Evolutionary conservation across 2,113 vertebrate species (phyloP).

Genomic region (Macquaria ambigua): DNA sequence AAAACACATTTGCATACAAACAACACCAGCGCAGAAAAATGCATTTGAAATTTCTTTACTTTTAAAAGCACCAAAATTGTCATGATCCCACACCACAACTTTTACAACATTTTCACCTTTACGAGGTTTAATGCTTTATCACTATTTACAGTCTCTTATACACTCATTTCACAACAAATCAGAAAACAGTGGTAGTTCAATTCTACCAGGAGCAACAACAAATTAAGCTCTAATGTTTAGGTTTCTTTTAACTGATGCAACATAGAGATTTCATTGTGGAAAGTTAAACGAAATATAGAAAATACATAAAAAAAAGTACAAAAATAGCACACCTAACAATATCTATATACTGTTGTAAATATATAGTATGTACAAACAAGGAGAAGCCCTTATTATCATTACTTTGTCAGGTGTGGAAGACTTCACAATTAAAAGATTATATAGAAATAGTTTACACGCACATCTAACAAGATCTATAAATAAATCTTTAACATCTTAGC

Average conservation of each 20-base stretch:
- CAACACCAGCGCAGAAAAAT: constrained; percentile 43
- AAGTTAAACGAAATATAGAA: constrained; percentile 71
- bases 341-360: constrained; percentile 76
- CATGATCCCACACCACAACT: constrained; percentile 63
- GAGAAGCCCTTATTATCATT: constrained; percentile 60
- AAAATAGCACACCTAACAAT: constrained; percentile 80
- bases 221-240: constrained; percentile 40
- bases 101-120: constrained; percentile 64
- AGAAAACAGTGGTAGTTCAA: constrained; percentile 32
- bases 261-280: constrained; percentile 49
- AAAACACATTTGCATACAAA: constrained; percentile 17
- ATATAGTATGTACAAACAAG: constrained; percentile 77
- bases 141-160: constrained; percentile 73
- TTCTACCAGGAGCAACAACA: constrained; percentile 35
- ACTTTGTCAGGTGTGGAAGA: constrained; percentile 72
- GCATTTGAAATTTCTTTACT: constrained; percentile 71
- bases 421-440: constrained; percentile 76
- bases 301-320: constrained; percentile 70
- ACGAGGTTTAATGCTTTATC: constrained; percentile 59
- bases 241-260: constrained; percentile 49
- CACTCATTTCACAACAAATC: constrained; percentile 67
- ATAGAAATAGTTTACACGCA: constrained; percentile 75
- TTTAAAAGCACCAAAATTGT: constrained; percentile 74
- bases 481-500: constrained; percentile 78
- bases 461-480: constrained; percentile 83